Evolutionary conservation across 2,113 vertebrate species (phyloP).

Genomic region (Salminus brasiliensis): DNA sequence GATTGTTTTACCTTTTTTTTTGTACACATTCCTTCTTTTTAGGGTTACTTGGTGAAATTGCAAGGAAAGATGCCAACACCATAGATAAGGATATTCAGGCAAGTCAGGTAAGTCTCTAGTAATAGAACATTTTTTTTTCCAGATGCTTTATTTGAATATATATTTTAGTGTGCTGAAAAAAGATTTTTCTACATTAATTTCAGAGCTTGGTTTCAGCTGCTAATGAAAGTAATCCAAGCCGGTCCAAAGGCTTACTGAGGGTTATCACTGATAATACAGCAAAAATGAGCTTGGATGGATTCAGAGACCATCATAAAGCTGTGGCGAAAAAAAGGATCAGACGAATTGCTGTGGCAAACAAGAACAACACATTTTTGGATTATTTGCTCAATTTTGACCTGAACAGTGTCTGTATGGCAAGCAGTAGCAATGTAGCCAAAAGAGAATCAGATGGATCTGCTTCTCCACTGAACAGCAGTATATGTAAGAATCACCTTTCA

Average conservation of each 20-base stretch:
- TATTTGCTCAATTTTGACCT: constrained; percentile 54
- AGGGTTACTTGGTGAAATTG: constrained; percentile 32
- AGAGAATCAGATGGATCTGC: neutral
- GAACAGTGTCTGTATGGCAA: neutral
- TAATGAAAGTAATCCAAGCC: neutral
- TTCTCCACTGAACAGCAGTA: neutral
- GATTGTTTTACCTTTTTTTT: constrained; percentile 23
- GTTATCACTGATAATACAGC: neutral
- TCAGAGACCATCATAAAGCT: neutral
- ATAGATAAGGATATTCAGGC: neutral
- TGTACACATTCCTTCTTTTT: constrained; percentile 33
- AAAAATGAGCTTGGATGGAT: neutral
- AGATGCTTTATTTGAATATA: too few relatives aligned
- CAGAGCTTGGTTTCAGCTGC: constrained; percentile 27
- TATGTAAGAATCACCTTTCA: neutral
- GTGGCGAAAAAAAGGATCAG: constrained; percentile 13
- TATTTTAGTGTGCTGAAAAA: too few relatives aligned
- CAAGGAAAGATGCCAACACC: neutral
- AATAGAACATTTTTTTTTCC: neutral
- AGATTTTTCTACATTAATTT: constrained; percentile 19
- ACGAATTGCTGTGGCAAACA: neutral
- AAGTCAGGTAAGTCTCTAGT: constrained; percentile 11
- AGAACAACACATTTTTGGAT: constrained; percentile 37
- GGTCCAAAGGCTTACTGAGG: neutral
- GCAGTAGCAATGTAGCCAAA: neutral